phyloP scores from a whole-genome alignment of 2,113 vertebrate species.

The Toxotes jaculatrix region DNA sequence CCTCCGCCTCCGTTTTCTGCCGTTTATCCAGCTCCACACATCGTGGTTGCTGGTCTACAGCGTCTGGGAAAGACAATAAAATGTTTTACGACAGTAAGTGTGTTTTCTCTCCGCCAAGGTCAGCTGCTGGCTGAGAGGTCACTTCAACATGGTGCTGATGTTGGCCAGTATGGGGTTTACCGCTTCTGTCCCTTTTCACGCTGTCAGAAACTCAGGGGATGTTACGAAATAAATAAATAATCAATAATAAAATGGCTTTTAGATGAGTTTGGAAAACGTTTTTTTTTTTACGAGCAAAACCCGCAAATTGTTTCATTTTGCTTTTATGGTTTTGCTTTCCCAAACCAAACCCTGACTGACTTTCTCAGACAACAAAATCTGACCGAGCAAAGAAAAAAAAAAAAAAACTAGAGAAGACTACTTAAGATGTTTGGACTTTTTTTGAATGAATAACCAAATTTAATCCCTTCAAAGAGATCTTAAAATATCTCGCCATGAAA shows the following conservation, averaged over 20 bases:
- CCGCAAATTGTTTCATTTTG: neutral
- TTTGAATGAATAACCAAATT: no score
- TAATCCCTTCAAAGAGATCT: neutral
- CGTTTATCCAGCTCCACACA: neutral
- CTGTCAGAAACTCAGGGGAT: neutral
- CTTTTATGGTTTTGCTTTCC: neutral
- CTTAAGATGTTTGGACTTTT: no score
- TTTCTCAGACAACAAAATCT: neutral
- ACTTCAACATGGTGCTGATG: neutral
- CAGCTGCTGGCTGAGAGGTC: neutral
- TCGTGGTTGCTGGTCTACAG: conserved; percentile 27
- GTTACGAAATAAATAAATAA: neutral
- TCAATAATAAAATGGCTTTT: no score
- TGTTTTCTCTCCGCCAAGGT: neutral
- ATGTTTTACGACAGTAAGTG: neutral
- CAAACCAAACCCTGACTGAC: neutral
- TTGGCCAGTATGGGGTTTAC: neutral
- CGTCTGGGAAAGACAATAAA: conserved; percentile 21
- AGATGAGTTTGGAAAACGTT: no score
- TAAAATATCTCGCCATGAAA: neutral
- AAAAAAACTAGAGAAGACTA: no score
- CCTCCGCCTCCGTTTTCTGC: neutral
- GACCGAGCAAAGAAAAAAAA: no score
- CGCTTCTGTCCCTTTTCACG: neutral
- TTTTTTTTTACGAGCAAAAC: no score